These are phyloP conservation scores for Trissolcus brochymenae DNA, from an alignment of 2,888 invertebrate species.

Conservation along the genomic window DNA sequence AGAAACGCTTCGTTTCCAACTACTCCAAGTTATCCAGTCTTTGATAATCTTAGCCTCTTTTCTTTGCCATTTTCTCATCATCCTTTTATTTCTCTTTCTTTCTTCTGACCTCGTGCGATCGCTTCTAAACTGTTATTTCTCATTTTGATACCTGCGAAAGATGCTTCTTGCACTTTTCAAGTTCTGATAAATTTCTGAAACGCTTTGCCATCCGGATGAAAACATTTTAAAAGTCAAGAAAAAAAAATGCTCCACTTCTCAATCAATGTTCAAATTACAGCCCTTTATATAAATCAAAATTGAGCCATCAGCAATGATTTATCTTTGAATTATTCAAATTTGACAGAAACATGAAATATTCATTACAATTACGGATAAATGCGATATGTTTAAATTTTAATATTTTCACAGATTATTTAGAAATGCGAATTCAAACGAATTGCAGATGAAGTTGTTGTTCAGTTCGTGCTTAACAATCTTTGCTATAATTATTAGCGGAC, in stretches of 20 bases:
- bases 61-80: slow-evolving; percentile 53
- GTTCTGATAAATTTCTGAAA: slow-evolving; percentile 20
- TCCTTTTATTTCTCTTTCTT: slow-evolving; percentile 49
- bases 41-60: slow-evolving; percentile 47
- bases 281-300: not conserved
- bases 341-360: no score
- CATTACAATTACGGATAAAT: not conserved
- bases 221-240: slow-evolving; percentile 5
- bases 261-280: not conserved
- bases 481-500: slow-evolving; percentile 19
- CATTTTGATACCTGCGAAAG: slow-evolving; percentile 34
- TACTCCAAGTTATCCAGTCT: slow-evolving; percentile 49
- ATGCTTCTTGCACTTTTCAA: slow-evolving; percentile 23
- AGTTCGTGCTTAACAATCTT: slow-evolving; percentile 29
- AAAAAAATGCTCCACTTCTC: not conserved
- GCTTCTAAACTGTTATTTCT: slow-evolving; percentile 46
- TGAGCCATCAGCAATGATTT: not conserved
- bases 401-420: not conserved
- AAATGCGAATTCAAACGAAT: slow-evolving; percentile 11
- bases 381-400: slow-evolving; percentile 1
- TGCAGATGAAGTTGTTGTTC: slow-evolving; percentile 22
- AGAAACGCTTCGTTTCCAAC: slow-evolving; percentile 47
- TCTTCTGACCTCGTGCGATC: slow-evolving; percentile 23
- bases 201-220: not conserved
- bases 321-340: no score